phyloP scores from a whole-genome alignment of 1,140 invertebrate species.

The Papilio aristodemus region DNA sequence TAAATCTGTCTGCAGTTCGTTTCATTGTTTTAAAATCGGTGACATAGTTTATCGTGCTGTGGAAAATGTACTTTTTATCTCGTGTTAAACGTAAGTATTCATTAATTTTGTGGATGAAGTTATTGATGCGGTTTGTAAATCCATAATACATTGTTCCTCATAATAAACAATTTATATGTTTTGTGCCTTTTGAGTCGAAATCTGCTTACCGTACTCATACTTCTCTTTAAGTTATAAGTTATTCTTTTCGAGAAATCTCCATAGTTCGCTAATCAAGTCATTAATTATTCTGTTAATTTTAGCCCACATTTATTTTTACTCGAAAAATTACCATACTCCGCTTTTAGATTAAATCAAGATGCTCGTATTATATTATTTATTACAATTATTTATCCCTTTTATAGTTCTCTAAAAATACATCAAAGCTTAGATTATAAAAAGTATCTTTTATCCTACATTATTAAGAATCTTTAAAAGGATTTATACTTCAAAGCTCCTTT shows the following conservation, averaged over 20 bases:
- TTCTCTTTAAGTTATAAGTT: too few relatives aligned
- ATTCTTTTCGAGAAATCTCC: too few relatives aligned
- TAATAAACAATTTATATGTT: too few relatives aligned
- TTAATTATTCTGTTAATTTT: too few relatives aligned
- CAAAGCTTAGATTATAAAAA: slow-evolving; percentile 26
- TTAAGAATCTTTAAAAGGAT: slow-evolving; percentile 29
- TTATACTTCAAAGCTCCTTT: slow-evolving; percentile 23
- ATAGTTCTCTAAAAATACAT: neutral
- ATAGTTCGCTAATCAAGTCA: too few relatives aligned
- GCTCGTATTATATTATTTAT: neutral
- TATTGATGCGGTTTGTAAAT: too few relatives aligned
- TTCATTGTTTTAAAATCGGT: slow-evolving; percentile 14
- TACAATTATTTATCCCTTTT: slow-evolving; percentile 5
- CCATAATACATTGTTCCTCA: too few relatives aligned
- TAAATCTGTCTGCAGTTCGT: slow-evolving; percentile 7
- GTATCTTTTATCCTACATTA: slow-evolving; percentile 13
- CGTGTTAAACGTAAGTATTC: neutral
- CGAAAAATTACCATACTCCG: neutral
- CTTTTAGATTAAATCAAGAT: neutral
- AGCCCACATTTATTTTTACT: too few relatives aligned
- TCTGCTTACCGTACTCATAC: too few relatives aligned
- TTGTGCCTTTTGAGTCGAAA: too few relatives aligned
- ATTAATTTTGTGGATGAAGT: neutral
- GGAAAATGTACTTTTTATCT: slow-evolving; percentile 5
- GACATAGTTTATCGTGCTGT: neutral